Conservation (phyloP, 2,888 invertebrate species). For the Dugesia japonica region DNA sequence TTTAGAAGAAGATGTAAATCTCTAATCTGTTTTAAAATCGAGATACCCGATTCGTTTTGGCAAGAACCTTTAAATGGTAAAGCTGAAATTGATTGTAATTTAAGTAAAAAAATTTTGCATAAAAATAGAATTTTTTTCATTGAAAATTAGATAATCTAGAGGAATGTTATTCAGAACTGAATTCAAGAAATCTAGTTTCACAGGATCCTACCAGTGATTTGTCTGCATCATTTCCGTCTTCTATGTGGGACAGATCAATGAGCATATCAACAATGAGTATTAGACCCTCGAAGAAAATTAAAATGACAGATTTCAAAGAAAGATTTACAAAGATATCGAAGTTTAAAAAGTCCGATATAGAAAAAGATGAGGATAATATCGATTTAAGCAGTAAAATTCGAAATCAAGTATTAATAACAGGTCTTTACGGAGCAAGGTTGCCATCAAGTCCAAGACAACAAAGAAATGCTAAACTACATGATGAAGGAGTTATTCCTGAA, state of each 20-base stretch:
- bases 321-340: constrained; percentile 26
- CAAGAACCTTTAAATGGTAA: not conserved
- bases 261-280: not conserved
- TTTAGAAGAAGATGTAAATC: not conserved
- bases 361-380: constrained; percentile 24
- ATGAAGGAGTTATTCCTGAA: not conserved
- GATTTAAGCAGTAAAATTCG: not conserved
- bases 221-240: not conserved
- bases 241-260: not conserved
- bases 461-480: not conserved
- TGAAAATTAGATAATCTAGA: not conserved
- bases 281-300: constrained; percentile 27
- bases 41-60: not conserved
- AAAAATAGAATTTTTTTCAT: not conserved
- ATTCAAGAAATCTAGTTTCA: not conserved
- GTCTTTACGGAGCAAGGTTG: not conserved
- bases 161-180: not conserved
- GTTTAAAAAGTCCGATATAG: constrained; percentile 17
- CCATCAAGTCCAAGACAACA: not conserved
- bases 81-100: not conserved
- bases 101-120: not conserved
- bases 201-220: not conserved
- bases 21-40: not conserved
- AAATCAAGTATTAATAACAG: not conserved
- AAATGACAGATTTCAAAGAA: constrained; percentile 30